Evolutionary conservation across 2,797 vertebrate genomes (phyloP).

Genomic region (Smutsia gigantea): DNA sequence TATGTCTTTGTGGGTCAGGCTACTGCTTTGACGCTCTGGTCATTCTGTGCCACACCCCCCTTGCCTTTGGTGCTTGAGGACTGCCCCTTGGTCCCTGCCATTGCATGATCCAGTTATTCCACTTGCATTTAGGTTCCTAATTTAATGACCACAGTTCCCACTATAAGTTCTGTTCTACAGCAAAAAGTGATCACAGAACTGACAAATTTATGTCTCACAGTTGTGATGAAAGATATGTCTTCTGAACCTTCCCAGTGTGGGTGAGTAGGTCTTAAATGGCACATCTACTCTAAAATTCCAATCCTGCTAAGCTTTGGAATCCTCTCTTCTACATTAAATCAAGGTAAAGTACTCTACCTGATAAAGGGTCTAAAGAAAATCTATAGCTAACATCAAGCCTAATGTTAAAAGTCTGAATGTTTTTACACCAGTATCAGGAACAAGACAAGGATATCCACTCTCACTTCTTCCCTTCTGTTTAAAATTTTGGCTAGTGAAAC

Average conservation of each 20-base stretch:
- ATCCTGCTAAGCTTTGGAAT: neutral
- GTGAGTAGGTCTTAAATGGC: neutral
- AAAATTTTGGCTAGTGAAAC: too few species aligned
- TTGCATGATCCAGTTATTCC: neutral
- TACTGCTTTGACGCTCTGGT: neutral
- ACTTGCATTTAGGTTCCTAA: neutral
- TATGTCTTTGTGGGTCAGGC: neutral
- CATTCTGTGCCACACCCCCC: neutral
- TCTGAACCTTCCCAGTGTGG: neutral
- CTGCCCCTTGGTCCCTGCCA: neutral
- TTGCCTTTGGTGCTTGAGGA: neutral
- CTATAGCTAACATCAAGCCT: neutral
- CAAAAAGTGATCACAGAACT: neutral
- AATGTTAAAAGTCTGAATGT: neutral
- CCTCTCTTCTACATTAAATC: neutral
- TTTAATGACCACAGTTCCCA: neutral
- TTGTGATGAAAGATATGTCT: neutral
- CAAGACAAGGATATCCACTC: neutral
- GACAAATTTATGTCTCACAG: neutral
- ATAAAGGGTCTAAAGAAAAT: neutral
- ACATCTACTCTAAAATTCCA: neutral
- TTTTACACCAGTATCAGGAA: neutral
- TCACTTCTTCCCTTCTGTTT: neutral
- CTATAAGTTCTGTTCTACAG: neutral
- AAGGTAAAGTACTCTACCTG: neutral